These are phyloP conservation scores for Cetoscarus ocellatus DNA, from an alignment of 2,797 vertebrate species.

Conservation along the genomic window DNA sequence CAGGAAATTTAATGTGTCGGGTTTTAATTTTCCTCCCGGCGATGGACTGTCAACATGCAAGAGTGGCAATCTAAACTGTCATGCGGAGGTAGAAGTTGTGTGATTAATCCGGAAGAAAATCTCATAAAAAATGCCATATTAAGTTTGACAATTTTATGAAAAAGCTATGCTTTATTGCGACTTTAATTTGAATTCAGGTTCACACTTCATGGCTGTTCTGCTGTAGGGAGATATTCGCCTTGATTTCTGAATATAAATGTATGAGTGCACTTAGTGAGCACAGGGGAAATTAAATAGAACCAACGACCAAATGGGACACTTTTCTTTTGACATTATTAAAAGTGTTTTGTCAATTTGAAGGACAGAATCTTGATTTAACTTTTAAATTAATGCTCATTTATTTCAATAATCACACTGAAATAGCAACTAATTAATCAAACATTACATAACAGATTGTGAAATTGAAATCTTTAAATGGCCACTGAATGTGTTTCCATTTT, in stretches of 20 bases:
- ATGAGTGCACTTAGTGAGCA: slow-evolving; percentile 1
- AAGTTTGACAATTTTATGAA: slow-evolving; percentile 49
- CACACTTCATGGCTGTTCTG: slow-evolving; percentile 8
- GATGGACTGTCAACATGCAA: slow-evolving; percentile 64
- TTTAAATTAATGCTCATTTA: slow-evolving; percentile 2
- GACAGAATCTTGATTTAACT: slow-evolving; percentile 17
- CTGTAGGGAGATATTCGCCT: slow-evolving; percentile 20
- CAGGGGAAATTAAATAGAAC: not conserved
- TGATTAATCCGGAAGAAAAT: slow-evolving; percentile 48
- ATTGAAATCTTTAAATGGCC: not conserved
- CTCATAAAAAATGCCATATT: slow-evolving; percentile 51
- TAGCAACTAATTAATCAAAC: too few species aligned
- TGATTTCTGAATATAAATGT: slow-evolving; percentile 19
- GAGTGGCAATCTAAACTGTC: slow-evolving; percentile 47
- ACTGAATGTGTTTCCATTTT: slow-evolving; percentile 1
- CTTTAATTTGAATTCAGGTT: slow-evolving; percentile 37
- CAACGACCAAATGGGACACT: not conserved
- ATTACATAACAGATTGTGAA: not conserved
- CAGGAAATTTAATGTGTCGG: slow-evolving; percentile 49
- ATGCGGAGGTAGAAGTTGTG: slow-evolving; percentile 35
- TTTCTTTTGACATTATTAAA: slow-evolving; percentile 15
- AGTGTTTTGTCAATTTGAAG: slow-evolving; percentile 4
- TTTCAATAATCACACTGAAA: slow-evolving; percentile 9
- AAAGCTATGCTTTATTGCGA: slow-evolving; percentile 40
- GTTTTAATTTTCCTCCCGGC: slow-evolving; percentile 62